A percentile compares a stretch with the other conserved stretches of the same genome.
phyloP scores from a whole-genome alignment of 2,888 invertebrate species.

The Macropis europaea region DNA sequence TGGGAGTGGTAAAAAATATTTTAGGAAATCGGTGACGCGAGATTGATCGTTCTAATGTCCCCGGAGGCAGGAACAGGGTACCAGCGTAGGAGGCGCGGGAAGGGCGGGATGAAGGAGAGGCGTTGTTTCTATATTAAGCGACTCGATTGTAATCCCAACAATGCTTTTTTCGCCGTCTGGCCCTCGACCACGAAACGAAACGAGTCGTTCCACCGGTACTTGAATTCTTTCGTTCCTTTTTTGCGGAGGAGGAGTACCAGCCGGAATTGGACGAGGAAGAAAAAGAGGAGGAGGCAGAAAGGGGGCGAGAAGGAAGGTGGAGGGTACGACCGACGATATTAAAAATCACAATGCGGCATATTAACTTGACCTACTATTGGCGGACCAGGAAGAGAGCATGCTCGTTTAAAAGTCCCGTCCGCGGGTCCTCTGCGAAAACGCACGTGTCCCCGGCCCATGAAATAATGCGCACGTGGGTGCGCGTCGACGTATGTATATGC shows the following conservation, averaged over 20 bases:
- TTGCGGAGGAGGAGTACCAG: conserved; percentile 59
- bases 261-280: conserved; percentile 44
- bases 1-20: no score
- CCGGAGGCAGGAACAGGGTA: no score
- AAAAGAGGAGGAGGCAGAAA: conserved; percentile 40
- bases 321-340: conserved; percentile 67
- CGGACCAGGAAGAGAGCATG: conserved; percentile 66
- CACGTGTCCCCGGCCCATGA: conserved; percentile 40
- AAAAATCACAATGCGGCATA: conserved; percentile 75
- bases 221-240: conserved; percentile 66
- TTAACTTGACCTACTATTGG: conserved; percentile 74
- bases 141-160: conserved; percentile 61
- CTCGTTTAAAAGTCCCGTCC: conserved; percentile 60
- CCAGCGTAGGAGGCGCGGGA: no score
- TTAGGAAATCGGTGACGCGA: no score
- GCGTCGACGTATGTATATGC: conserved; percentile 25
- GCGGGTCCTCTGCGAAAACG: conserved; percentile 44
- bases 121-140: conserved; percentile 58
- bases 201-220: conserved; percentile 72
- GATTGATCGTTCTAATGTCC: no score
- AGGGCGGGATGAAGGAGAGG: conserved; percentile 25
- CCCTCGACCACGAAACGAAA: conserved; percentile 56
- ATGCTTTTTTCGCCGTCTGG: conserved; percentile 61
- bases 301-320: conserved; percentile 39
- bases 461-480: conserved; percentile 46